Conservation (phyloP, 1,140 invertebrate species). For the Palaemon carinicauda region DNA sequence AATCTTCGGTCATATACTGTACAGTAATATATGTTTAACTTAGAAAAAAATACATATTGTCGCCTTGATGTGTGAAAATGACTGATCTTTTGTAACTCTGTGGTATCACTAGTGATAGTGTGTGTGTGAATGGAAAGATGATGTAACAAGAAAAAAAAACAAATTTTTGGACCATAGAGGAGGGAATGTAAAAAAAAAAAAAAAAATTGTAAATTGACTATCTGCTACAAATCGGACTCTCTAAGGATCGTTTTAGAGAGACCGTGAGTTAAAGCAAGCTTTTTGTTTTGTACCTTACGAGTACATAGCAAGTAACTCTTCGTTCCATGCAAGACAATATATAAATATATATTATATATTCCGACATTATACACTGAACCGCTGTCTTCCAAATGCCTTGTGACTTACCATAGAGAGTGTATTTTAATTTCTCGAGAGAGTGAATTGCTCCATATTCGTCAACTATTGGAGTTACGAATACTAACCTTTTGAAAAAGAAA, state of each 20-base stretch:
- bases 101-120: constrained; percentile 54
- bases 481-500: neutral
- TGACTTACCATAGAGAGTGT: constrained; percentile 55
- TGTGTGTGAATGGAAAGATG: constrained; percentile 43
- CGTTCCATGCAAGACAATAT: neutral
- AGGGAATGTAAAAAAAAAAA: neutral
- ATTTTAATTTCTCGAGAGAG: constrained; percentile 44
- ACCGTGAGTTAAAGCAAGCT: too few species aligned
- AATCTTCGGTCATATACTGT: neutral
- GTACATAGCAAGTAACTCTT: constrained; percentile 19
- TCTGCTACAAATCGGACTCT: neutral
- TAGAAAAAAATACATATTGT: constrained; percentile 21
- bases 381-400: constrained; percentile 55
- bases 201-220: too few species aligned
- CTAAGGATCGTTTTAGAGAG: too few species aligned
- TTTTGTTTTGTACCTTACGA: neutral
- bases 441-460: constrained; percentile 17
- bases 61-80: constrained; percentile 24
- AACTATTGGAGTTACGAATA: constrained; percentile 42
- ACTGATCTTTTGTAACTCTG: constrained; percentile 31
- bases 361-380: constrained; percentile 56
- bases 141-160: too few species aligned
- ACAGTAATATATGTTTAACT: constrained; percentile 44
- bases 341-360: constrained; percentile 35
- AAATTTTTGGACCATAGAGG: too few species aligned